Conservation (phyloP, 2,797 vertebrate species). For the Ptychobarbus kaznakovi region DNA sequence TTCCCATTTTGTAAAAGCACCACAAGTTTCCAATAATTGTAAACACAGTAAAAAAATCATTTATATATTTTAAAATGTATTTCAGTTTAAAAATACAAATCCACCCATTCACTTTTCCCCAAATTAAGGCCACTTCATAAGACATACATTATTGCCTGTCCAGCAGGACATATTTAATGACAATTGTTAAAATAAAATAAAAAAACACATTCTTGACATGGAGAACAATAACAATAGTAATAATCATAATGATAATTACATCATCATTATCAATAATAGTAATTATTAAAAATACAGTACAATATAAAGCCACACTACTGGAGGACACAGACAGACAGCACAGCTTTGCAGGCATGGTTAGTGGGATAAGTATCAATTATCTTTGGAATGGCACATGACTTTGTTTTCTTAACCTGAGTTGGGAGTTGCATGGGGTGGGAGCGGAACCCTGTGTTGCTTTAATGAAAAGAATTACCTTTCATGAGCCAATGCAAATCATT, state of each 20-base stretch:
- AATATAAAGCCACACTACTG: conserved; percentile 51
- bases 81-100: conserved; percentile 74
- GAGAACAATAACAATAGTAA: conserved; percentile 78
- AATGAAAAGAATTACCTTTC: neutral
- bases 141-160: conserved; percentile 82
- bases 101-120: conserved; percentile 76
- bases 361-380: conserved; percentile 18
- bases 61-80: conserved; percentile 79
- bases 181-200: conserved; percentile 72
- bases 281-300: conserved; percentile 65
- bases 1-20: conserved; percentile 62
- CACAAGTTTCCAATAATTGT: conserved; percentile 65
- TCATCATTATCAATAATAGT: conserved; percentile 64
- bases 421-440: conserved; percentile 4
- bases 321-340: conserved; percentile 63
- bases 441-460: conserved; percentile 11
- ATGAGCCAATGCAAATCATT: conserved; percentile 14
- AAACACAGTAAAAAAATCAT: conserved; percentile 78
- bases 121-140: conserved; percentile 81
- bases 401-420: conserved; percentile 24
- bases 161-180: conserved; percentile 84
- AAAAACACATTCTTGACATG: conserved; percentile 76
- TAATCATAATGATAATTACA: conserved; percentile 74
- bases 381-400: conserved; percentile 9
- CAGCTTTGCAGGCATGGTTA: conserved; percentile 50